phyloP scores from a whole-genome alignment of 2,888 invertebrate genomes.

The Venusia cambrica region DNA sequence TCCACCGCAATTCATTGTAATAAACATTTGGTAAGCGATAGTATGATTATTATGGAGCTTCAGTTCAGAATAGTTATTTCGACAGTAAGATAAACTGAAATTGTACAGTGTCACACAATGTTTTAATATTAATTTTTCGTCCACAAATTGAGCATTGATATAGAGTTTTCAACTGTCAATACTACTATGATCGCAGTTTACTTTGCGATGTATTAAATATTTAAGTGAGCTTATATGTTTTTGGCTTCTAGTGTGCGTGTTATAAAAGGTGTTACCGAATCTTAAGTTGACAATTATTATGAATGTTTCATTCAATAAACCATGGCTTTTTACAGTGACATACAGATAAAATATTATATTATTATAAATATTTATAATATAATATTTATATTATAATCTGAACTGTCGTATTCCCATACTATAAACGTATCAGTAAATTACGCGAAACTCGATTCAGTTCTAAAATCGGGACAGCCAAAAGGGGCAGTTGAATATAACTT shows the following conservation, averaged over 20 bases:
- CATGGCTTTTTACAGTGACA: conserved; percentile 3
- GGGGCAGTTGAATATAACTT: neutral
- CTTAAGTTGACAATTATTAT: neutral
- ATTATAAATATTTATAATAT: too few species aligned
- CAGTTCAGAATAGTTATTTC: too few species aligned
- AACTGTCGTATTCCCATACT: too few species aligned
- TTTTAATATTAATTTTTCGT: conserved; percentile 6
- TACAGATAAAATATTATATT: neutral
- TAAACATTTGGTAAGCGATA: too few species aligned
- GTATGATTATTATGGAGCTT: too few species aligned
- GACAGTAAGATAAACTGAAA: too few species aligned
- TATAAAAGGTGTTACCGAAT: conserved; percentile 25
- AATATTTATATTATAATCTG: too few species aligned
- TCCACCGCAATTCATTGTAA: too few species aligned
- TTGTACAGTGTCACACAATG: neutral
- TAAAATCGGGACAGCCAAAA: too few species aligned
- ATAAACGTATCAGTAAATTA: too few species aligned
- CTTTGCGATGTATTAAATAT: conserved; percentile 7
- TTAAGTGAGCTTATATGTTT: conserved; percentile 7
- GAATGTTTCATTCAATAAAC: too few species aligned
- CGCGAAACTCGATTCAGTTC: too few species aligned
- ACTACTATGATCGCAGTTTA: conserved; percentile 1
- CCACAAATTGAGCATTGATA: conserved; percentile 6
- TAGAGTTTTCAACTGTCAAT: conserved; percentile 7
- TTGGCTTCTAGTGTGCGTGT: conserved; percentile 27